Base-by-base conservation (phyloP, 1,140 invertebrate species). In the Bactericera cockerelli region DNA sequence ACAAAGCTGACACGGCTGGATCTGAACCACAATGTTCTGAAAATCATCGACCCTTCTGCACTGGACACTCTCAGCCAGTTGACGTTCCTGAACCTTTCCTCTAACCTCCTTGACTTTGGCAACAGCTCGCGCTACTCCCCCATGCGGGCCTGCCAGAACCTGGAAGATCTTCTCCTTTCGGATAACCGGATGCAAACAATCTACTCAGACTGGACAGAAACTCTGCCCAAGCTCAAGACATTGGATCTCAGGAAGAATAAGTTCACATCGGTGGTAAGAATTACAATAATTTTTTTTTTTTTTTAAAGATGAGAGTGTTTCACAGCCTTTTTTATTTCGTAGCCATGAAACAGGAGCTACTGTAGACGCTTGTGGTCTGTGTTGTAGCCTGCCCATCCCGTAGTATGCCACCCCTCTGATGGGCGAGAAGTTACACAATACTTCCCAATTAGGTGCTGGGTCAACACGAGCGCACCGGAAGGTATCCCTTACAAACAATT, bases 231-330 rank as follows among this genome's bases (percentile, higher is more conserved):
- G 0, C 70, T 83, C 16, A 69, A 74, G 59, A 65, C 64, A n/a
- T 65, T 84, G 24, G 78, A 84, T 67, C 70, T 83, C 16, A 77
- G 73, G 59, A 71, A 76, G 64, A 84, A 84, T 64, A 70, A 72
- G 3, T 65, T 76, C 2, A 64, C 31, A 16, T 19, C n/a, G 8
- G 33, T 63, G n/a, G 62, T 64, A 63, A 58, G 61, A 55, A 28
- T 6, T n/a, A n/a, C n/a, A n/a, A n/a, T n/a, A n/a, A n/a, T n/a
- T n/a, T n/a, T n/a, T n/a, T n/a, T n/a, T n/a, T n/a, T n/a, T n/a
- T n/a, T n/a, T n/a, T n/a, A n/a, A n/a, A n/a, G n/a, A n/a, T n/a
- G n/a, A n/a, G n/a, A n/a, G n/a, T n/a, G n/a, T n/a, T n/a, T n/a
- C n/a, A n/a, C n/a, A n/a, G n/a, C n/a, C n/a, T n/a, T n/a, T n/a